phyloP scores from a whole-genome alignment of 2,888 invertebrate genomes.

The Xanthia icteritia region DNA sequence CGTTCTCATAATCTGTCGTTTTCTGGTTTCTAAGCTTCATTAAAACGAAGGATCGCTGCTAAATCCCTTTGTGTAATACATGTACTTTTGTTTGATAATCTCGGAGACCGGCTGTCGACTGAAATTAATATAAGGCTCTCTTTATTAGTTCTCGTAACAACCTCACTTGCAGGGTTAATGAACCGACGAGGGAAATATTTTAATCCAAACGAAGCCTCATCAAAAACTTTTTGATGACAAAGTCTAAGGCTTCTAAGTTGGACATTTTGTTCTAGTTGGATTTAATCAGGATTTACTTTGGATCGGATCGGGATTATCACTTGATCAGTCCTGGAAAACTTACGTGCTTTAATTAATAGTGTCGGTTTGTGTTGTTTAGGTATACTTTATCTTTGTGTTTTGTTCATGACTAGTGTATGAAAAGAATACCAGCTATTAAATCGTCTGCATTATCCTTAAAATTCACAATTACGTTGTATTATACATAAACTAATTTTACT shows the following conservation, averaged over 20 bases:
- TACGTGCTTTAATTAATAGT: constrained; percentile 9
- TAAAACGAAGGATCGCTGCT: constrained; percentile 53
- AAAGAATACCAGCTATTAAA: neutral
- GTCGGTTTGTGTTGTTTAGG: neutral
- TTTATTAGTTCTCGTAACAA: constrained; percentile 64
- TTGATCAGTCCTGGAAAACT: constrained; percentile 25
- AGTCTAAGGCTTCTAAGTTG: constrained; percentile 55
- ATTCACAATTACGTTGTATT: neutral
- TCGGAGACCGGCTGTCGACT: constrained; percentile 54
- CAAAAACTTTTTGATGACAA: constrained; percentile 66
- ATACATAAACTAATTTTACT: neutral
- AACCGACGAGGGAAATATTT: constrained; percentile 60
- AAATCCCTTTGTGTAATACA: constrained; percentile 64
- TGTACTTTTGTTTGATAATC: constrained; percentile 63
- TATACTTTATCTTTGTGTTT: neutral
- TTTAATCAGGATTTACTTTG: constrained; percentile 55
- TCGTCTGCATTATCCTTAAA: neutral
- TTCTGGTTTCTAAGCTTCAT: constrained; percentile 62
- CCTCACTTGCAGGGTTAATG: constrained; percentile 65
- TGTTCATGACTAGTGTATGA: neutral
- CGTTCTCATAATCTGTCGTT: constrained; percentile 56
- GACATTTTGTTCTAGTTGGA: constrained; percentile 47
- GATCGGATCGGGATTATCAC: constrained; percentile 43
- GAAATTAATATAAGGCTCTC: constrained; percentile 64
- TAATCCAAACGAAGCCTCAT: constrained; percentile 62